Evolutionary conservation across 2,797 vertebrate genomes (phyloP), one percentile per base, ranked within the genome.

Genomic region (Dromococcyx pavoninus): DNA sequence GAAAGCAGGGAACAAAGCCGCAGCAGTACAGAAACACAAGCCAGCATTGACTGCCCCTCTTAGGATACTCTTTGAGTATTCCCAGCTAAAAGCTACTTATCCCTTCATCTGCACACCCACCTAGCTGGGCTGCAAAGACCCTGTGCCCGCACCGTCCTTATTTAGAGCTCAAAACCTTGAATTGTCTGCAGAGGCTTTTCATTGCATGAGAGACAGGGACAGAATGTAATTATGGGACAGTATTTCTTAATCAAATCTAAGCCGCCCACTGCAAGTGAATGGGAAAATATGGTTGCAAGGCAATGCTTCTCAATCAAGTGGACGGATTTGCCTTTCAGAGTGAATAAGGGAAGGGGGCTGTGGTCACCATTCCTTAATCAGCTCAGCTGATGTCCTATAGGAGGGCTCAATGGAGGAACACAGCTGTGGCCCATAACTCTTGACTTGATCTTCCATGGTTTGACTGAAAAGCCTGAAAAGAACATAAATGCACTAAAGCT

Each of bases 351-450:
- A 69, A 41, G 0, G 70, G 77, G 94, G 73, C 72, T 17, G 46
- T 60, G 81, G 71, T n/a, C 71, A 60, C 82, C 56, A 62, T 39
- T 66, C 76, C 92, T 90, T 48, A 70, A 83, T 87, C 86, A 39
- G 78, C 82, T 95, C 91, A 90, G 94, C 94, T 95, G 92, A 94
- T 75, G 86, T 72, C 60, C 96, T 70, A 83, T 43, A 81, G 62
- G 91, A 92, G 72, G 17, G 48, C 74, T 83, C 95, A 80, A 85
- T 64, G 88, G 60, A 56, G 46, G 66, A 44, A 89, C 94, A 91
- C 74, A 91, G 73, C 89, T 88, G 69, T 32, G 83, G 85, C 76
- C 76, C 41, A 76, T 41, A 96, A 92, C 93, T 95, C 95, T 95
- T 91, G 41, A 64, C 91, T 84, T 73, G 70, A 91, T 89, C 82